Percentiles rank a stretch among this genome's conserved stretches.
phyloP scores from a whole-genome alignment of 2,113 vertebrate genomes.

The Oncorhynchus clarkii region DNA sequence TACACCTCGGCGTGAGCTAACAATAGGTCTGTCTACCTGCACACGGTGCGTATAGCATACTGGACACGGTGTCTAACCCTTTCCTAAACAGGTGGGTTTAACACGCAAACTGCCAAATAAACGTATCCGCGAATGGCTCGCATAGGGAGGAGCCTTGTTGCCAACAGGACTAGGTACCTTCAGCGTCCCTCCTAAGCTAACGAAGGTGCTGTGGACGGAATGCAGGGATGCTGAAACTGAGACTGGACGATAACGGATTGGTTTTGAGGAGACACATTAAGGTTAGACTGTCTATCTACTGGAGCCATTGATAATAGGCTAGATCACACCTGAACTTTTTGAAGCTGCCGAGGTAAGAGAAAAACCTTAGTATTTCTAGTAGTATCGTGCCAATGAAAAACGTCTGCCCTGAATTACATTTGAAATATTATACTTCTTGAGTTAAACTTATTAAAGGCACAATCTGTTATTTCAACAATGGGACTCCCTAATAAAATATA shows the following conservation, averaged over 20 bases:
- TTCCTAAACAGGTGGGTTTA: slow-evolving; percentile 34
- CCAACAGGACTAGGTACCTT: slow-evolving; percentile 48
- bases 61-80: background rate
- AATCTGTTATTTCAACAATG: too few relatives aligned
- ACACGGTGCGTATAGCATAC: background rate
- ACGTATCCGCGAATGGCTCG: slow-evolving; percentile 64
- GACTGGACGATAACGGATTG: slow-evolving; percentile 2
- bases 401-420: too few relatives aligned
- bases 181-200: slow-evolving; percentile 29
- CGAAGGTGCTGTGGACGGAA: slow-evolving; percentile 19
- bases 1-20: background rate
- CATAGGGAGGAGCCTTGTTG: slow-evolving; percentile 71
- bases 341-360: slow-evolving; percentile 20
- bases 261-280: slow-evolving; percentile 13
- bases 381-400: too few relatives aligned
- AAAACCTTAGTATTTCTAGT: slow-evolving; percentile 41
- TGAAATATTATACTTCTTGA: too few relatives aligned
- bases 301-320: slow-evolving; percentile 9
- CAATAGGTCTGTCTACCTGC: background rate
- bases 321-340: slow-evolving; percentile 33
- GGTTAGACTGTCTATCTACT: background rate
- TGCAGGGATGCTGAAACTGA: slow-evolving; percentile 33
- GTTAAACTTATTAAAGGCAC: too few relatives aligned
- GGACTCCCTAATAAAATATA: too few relatives aligned
- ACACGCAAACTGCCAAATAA: slow-evolving; percentile 49